Conservation (phyloP, 2,888 invertebrate genomes). For the Incurvaria masculella region DNA sequence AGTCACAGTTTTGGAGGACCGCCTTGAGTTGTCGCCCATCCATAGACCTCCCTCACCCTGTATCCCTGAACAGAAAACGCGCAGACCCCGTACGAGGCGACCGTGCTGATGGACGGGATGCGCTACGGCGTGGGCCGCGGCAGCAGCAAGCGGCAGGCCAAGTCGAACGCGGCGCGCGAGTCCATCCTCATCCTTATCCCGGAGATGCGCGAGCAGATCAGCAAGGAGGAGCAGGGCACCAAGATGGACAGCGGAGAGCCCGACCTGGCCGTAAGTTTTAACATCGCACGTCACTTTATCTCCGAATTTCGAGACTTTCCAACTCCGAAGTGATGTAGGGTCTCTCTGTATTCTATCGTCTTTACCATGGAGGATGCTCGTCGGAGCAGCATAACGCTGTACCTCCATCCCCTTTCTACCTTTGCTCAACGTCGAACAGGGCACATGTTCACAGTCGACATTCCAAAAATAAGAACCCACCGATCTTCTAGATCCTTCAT, state of each 20-base stretch:
- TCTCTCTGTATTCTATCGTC: neutral
- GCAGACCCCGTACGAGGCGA: constrained; percentile 90
- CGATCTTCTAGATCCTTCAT: no score
- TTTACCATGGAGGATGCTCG: no score
- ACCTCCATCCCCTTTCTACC: no score
- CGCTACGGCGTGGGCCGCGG: constrained; percentile 94
- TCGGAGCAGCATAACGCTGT: no score
- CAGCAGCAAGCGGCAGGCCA: constrained; percentile 94
- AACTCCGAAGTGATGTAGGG: no score
- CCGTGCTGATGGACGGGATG: constrained; percentile 88
- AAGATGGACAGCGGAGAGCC: constrained; percentile 27
- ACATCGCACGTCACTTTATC: no score
- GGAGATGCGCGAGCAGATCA: constrained; percentile 81
- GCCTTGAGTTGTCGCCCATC: no score
- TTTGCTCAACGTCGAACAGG: no score
- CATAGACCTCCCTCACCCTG: no score
- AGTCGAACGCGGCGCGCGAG: constrained; percentile 87
- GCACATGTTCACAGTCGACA: no score
- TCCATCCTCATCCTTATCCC: constrained; percentile 91
- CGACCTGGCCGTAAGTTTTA: constrained; percentile 30
- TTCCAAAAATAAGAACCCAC: no score
- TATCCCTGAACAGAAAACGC: constrained; percentile 89
- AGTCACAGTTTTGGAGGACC: no score
- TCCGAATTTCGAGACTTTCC: neutral
- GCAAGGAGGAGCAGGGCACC: constrained; percentile 54